Evolutionary conservation across 1,140 invertebrate genomes (phyloP).

Genomic region (Scaptodrosophila lebanonensis): DNA sequence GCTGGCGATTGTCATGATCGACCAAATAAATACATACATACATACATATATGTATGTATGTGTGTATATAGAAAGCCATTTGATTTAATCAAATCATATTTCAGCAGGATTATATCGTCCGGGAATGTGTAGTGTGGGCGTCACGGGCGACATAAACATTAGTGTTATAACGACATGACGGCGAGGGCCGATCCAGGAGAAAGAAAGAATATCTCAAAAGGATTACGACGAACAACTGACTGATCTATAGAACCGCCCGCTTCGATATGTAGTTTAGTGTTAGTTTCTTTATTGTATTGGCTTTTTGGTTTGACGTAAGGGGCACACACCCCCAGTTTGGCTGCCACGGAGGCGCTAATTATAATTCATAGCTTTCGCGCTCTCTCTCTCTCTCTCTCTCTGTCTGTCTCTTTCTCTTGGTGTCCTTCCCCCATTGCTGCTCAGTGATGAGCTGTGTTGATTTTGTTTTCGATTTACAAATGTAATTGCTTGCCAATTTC

Average conservation of each 20-base stretch:
- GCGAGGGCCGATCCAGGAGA: no score
- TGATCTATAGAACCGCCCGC: no score
- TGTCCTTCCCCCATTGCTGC: conserved; percentile 8
- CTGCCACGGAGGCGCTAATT: conserved; percentile 31
- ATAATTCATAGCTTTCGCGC: conserved; percentile 12
- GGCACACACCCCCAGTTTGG: conserved; percentile 18
- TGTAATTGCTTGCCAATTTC: conserved; percentile 48
- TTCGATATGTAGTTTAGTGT: no score
- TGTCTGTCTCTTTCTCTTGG: not conserved
- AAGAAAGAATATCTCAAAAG: no score
- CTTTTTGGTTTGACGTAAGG: no score
- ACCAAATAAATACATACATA: conserved; percentile 10
- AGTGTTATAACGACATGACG: conserved; percentile 14
- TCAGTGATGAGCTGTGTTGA: no score
- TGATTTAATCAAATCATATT: conserved; percentile 38
- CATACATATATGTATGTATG: conserved; percentile 4
- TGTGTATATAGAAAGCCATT: conserved; percentile 13
- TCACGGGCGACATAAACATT: not conserved
- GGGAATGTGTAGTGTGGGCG: not conserved
- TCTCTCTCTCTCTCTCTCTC: not conserved
- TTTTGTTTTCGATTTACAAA: not conserved
- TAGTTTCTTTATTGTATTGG: no score
- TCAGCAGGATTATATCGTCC: conserved; percentile 21
- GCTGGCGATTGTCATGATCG: no score
- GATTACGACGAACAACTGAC: no score